Base-by-base conservation (phyloP, 2,888 invertebrate species). In the Drosophila testacea region DNA sequence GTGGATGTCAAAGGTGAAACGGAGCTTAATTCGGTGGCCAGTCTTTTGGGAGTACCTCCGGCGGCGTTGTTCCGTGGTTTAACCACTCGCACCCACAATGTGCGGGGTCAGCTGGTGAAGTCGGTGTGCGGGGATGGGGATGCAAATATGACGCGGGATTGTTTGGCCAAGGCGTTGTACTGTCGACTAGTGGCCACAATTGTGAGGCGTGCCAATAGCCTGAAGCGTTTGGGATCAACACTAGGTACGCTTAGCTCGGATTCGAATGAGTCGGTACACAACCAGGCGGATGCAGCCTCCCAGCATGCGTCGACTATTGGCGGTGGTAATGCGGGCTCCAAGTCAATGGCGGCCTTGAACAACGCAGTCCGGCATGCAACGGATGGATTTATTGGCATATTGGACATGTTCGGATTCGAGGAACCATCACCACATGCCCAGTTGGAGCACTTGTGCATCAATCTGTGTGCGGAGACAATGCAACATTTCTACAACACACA, bases 401-500 rank as follows among this genome's bases (percentile, higher is more conserved):
- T 98, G 62, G 98, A 98, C 92, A 98, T 98, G 98, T 98, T 98
- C 93, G 98, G 98, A 5, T 98, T 98, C 93, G 98, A 98, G 93
- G 97, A 97, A 91, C 96, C 97, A 34, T 96, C 96, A 93, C 97
- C 97, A 1, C 92, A 92, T 66, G 96, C 97, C 85, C 97, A 97
- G 80, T 93, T 98, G 82, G 98, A 98, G 92, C 98, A 98, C 92
- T 93, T 98, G 68, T 98, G 98, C 93, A 97, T 98, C 88, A 98
- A 98, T 93, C 93, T 98, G 71, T 98, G 98, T 93, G 98, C 98
- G 0, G 98, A 98, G 93, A 98, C 98, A 36, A 97, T 98, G 97
- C 98, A 98, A 92, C 98, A 98, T 93, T 98, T 98, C 93, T 98
- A 98, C 94, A 98, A 98, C 93, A 98, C 98, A 59, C 98, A 98